Base-by-base conservation (phyloP, 2,797 vertebrate species). In the Scyliorhinus canicula region DNA sequence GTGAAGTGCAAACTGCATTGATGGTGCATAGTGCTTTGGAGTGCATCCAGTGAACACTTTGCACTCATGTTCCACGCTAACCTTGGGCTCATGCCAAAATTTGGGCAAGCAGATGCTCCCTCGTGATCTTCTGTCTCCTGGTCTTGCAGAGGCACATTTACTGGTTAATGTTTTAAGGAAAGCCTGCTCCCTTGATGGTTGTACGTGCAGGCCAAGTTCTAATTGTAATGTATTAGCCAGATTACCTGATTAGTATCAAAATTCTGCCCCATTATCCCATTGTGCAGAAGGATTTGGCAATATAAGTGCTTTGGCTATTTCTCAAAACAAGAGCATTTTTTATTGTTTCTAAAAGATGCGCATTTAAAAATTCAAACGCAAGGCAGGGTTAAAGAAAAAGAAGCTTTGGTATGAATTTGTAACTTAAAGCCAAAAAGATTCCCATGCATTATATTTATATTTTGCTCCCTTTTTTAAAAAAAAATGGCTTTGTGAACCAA, bases 221-320 rank as follows among this genome's bases (percentile, higher is more conserved):
- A 40, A 91, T 91, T 91, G 88, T 90, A 90, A 90, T 60, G 52
- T 90, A 57, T 88, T 57, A 88, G 52, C 63, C 90, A 67, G 90
- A 60, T 69, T 93, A 93, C 91, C 91, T 71, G 63, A 93, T 93
- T 69, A 65, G 60, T 69, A 69, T 26, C 40, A 93, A 67, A 93
- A 47, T 31, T 93, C 26, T 67, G 57, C 44, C 40, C 90, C 60
- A 93, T 65, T 52, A 93, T 93, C 91, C 60, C 44, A 93, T 90
- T 90, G 35, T 63, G 55, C 86, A 69, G 67, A 90, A 67, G 26
- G 40, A 50, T 93, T 93, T 71, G 63, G 55, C 90, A 63, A 16
- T 67, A n/a, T 93, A 69, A 67, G 16, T 65, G 67, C 63, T 93
- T 93, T 69, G 26, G 40, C 40, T 55, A 21, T 69, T 71, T n/a